Base-by-base conservation (phyloP, 35 echinoderm and acorn worm genomes). In the Stichopus chloronotus region DNA sequence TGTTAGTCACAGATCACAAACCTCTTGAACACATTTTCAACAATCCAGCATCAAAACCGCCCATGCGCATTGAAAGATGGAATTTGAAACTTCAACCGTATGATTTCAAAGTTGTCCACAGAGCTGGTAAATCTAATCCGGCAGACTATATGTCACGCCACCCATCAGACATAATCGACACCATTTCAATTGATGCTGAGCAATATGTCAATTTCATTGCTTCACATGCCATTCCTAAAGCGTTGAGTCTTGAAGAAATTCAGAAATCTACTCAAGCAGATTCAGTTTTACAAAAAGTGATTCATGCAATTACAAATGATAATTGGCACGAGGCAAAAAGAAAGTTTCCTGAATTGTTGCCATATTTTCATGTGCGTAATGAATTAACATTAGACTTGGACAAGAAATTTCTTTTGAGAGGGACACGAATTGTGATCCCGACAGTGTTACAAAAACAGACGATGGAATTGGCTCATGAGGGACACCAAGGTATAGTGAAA, bases 91-190 rank as follows among this genome's bases (percentile, higher is more conserved):
- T 92, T 30, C 91, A 92, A 30, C 52, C 55, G 5, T 92, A 92
- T 43, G 10, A 58, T 21, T 53, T 82, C 25, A 54, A 22, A 5
- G 22, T 92, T 56, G 56, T 21, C 8, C 63, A 83, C 55, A 6
- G 63, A 55, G n/a, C 9, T 68, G 88, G 88, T 11, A 91, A 91
- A 54, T 9, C 5, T 30, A 91, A 78, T 24, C 88, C 60, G 11
- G 88, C 88, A 10, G 88, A 95, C 72, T 94, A 92, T 43, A 93
- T 94, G 87, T 98, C 96, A 54, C 79, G 94, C 20, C 96, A 93
- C 56, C 94, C 92, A 8, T 52, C 60, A 24, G 12, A 54, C n/a
- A 25, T 6, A 16, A 6, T 16, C 17, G 14, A 92, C 11, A 23
- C 8, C 88, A 21, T 9, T 24, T 91, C 65, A 57, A 71, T 5